Conservation (phyloP, 1,140 invertebrate genomes). For the Parapsyche elsis region DNA sequence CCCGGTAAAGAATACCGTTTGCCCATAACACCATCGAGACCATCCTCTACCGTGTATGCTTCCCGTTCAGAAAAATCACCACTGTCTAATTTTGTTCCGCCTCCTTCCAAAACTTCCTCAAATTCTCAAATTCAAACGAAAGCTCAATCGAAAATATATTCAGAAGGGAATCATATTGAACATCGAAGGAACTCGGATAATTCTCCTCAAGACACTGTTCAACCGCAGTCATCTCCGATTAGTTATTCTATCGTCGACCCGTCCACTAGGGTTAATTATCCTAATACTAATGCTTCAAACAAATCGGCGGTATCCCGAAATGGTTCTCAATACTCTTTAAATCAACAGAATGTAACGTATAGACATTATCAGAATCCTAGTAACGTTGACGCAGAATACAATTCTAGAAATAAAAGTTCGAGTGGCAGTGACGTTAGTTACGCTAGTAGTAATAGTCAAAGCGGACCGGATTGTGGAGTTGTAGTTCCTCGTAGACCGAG, state of each 20-base stretch:
- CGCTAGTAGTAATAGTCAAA: constrained; percentile 72
- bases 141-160: constrained; percentile 76
- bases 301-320: constrained; percentile 59
- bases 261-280: constrained; percentile 71
- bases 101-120: constrained; percentile 66
- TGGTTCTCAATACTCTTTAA: constrained; percentile 60
- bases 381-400: constrained; percentile 73
- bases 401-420: constrained; percentile 73
- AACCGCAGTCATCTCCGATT: constrained; percentile 78
- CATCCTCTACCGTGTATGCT: constrained; percentile 65
- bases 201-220: constrained; percentile 64
- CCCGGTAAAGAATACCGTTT: constrained; percentile 73
- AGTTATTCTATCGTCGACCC: constrained; percentile 78
- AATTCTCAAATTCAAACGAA: constrained; percentile 72
- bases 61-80: constrained; percentile 67
- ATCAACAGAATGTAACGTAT: constrained; percentile 67
- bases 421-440: constrained; percentile 73
- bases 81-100: constrained; percentile 66
- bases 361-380: constrained; percentile 71
- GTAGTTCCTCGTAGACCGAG: constrained; percentile 75
- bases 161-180: constrained; percentile 66
- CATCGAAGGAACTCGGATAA: constrained; percentile 69
- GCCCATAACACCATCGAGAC: constrained; percentile 61
- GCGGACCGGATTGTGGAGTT: constrained; percentile 74
- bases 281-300: constrained; percentile 66